phyloP scores from a whole-genome alignment of 2,888 invertebrate species.

The Myathropa florea region DNA sequence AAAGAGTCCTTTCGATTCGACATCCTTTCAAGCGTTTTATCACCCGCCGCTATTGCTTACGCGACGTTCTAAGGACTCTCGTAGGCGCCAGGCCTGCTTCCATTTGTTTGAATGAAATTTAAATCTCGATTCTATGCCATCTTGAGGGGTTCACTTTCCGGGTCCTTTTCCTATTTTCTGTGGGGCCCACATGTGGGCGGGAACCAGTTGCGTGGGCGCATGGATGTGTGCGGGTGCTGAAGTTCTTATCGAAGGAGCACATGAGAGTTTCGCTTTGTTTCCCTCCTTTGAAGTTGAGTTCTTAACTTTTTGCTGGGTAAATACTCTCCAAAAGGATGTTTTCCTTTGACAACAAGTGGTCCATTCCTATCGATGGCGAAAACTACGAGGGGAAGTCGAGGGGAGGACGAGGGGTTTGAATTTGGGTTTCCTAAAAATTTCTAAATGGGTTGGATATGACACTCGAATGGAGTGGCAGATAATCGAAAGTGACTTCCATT shows the following conservation, averaged over 20 bases:
- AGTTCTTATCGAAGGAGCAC: not conserved
- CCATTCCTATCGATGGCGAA: constrained; percentile 4
- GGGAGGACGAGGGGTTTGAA: not conserved
- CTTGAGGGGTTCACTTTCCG: not conserved
- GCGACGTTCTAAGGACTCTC: not conserved
- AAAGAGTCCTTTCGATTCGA: not conserved
- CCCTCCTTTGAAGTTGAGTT: not conserved
- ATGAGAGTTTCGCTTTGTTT: not conserved
- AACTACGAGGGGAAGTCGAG: too few species aligned
- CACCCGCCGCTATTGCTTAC: not conserved
- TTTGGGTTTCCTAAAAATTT: not conserved
- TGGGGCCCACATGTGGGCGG: not conserved
- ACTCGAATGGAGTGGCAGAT: not conserved
- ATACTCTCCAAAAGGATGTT: not conserved
- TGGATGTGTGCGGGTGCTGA: not conserved
- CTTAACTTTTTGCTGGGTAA: not conserved
- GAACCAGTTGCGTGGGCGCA: not conserved
- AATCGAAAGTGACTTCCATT: constrained; percentile 18
- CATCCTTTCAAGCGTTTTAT: not conserved
- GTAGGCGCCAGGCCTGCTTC: not conserved
- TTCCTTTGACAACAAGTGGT: constrained; percentile 18
- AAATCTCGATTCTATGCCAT: not conserved
- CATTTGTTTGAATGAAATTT: not conserved
- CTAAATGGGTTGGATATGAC: not conserved
- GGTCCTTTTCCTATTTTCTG: not conserved